Evolutionary conservation across 2,113 vertebrate species (phyloP), one percentile per base, ranked within the genome.

Genomic region (Lagenorhynchus albirostris): DNA sequence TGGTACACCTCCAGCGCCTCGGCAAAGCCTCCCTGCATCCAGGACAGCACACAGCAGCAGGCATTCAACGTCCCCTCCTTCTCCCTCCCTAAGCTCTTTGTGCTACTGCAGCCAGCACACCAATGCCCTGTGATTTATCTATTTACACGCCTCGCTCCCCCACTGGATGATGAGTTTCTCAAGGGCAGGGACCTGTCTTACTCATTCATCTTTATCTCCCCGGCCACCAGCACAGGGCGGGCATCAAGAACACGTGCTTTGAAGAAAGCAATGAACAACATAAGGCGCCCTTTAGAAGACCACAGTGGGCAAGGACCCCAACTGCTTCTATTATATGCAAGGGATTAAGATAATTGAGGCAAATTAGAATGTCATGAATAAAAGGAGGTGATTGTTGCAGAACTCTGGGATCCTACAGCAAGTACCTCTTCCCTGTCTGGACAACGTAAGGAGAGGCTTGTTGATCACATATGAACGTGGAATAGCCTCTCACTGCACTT

Each of bases 101-200:
- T 36, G 26, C 84, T 36, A 4, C 63, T 3, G 58, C 60, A 5
- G 47, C 41, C 20, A 67, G 67, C 55, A 70, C 55, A 20, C 10
- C 25, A 0, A 20, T 2, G 41, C 10, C 31, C 85, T 89, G 60
- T 74, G 62, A 96, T 53, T 58, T 81, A 86, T 63, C 91, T 82
- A 41, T 89, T 95, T 77, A 85, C 47, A 73, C 0, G 20, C 71
- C 71, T 95, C 36, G 3, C 80, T 97, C 76, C 67, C 76, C 93
- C 7, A 38, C 76, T 63, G 68, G 82, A 95, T 82, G 33, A 89
- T 73, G 86, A 88, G 85, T 91, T 77, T 93, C 96, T 91, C 73
- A 85, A 96, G 95, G 91, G 62, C 97, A 95, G 89, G 23, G 91
- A 94, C 23, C 31, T n/a, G 83, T 90, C 81, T 81, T 21, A 50